These are phyloP conservation scores for Pluvianellus socialis DNA, from an alignment of 2,113 vertebrate genomes.

Conservation along the genomic window DNA sequence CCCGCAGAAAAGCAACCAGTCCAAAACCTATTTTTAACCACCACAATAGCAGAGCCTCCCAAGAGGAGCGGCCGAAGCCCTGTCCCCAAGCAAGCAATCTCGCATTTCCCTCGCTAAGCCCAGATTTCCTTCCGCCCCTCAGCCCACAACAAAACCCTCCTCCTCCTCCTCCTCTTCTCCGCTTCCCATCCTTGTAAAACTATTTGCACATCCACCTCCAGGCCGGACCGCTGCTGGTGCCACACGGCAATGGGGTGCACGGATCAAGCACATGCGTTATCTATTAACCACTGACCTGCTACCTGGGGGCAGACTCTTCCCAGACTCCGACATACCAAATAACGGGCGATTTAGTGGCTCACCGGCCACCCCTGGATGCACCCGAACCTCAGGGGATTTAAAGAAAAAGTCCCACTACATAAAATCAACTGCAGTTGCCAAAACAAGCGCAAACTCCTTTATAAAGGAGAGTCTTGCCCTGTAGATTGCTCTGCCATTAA, in stretches of 20 bases:
- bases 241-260: fast-evolving
- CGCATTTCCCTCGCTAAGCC: slow-evolving; percentile 51
- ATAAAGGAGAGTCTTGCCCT: background rate
- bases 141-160: slow-evolving; percentile 11
- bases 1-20: background rate
- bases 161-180: background rate
- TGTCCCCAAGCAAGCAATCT: slow-evolving; percentile 41
- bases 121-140: slow-evolving; percentile 19
- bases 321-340: background rate
- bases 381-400: background rate
- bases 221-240: background rate
- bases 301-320: background rate
- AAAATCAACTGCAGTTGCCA: background rate
- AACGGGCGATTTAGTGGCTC: background rate
- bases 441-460: background rate
- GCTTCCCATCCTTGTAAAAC: background rate
- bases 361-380: background rate
- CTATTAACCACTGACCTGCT: background rate
- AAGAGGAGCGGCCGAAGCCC: slow-evolving; percentile 1
- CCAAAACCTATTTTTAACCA: slow-evolving; percentile 56
- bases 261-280: background rate
- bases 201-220: background rate
- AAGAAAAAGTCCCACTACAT: background rate
- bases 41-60: slow-evolving; percentile 48
- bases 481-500: background rate